A percentile compares a stretch with the other conserved stretches of the same genome.
These are phyloP conservation scores for Drosophila tropicalis DNA, from an alignment of 1,140 invertebrate species.

Conservation along the genomic window DNA sequence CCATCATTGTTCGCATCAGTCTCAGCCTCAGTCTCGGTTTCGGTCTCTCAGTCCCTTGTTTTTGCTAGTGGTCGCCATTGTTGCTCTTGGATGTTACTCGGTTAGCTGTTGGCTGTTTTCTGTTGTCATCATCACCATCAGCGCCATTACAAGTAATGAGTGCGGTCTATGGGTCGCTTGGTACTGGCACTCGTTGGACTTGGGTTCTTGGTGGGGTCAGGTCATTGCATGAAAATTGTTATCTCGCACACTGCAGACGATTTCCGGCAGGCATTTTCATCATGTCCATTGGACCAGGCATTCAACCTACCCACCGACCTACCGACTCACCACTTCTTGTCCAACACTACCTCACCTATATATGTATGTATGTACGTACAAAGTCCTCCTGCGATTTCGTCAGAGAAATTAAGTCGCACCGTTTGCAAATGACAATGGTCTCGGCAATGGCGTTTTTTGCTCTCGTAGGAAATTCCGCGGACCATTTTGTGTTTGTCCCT, in stretches of 20 bases:
- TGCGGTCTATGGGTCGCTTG: conserved; percentile 41
- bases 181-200: not conserved
- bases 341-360: not conserved
- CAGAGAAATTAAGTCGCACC: conserved; percentile 67
- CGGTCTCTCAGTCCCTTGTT: conserved; percentile 41
- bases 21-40: conserved; percentile 28
- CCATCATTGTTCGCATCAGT: conserved; percentile 27
- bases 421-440: conserved; percentile 64
- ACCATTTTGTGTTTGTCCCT: conserved; percentile 11
- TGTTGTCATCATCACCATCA: conserved; percentile 76
- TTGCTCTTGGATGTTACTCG: conserved; percentile 23
- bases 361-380: too few species aligned
- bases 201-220: conserved; percentile 14
- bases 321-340: not conserved
- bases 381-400: conserved; percentile 11
- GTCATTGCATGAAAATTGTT: conserved; percentile 77
- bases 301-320: not conserved
- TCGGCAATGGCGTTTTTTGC: conserved; percentile 15
- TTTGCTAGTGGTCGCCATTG: conserved; percentile 38
- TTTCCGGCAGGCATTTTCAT: conserved; percentile 69
- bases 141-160: conserved; percentile 79
- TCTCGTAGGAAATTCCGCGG: conserved; percentile 12
- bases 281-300: conserved; percentile 31
- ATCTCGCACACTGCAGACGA: conserved; percentile 78
- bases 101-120: conserved; percentile 28